Evolutionary conservation across 2,888 invertebrate species (phyloP).

Genomic region (Campoplex nolae): DNA sequence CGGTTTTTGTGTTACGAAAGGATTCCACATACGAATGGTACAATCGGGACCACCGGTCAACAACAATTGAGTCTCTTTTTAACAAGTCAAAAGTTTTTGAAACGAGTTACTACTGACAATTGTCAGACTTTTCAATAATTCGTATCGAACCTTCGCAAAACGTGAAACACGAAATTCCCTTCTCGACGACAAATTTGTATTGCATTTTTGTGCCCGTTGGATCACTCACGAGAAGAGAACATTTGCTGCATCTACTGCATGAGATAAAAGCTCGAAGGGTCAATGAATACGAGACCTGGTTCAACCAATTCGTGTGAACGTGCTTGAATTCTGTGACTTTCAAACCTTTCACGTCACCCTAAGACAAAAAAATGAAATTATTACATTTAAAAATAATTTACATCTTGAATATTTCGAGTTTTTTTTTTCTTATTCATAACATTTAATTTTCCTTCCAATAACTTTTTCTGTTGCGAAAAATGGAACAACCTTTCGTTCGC

Average conservation of each 20-base stretch:
- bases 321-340: slow-evolving; percentile 86
- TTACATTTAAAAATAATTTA: not conserved
- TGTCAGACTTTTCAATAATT: not conserved
- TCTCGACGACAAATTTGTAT: slow-evolving; percentile 87
- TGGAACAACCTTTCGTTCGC: too few species aligned
- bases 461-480: too few species aligned
- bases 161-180: slow-evolving; percentile 79
- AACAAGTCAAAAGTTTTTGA: not conserved
- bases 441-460: too few species aligned
- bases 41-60: slow-evolving; percentile 91
- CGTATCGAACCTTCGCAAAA: slow-evolving; percentile 77
- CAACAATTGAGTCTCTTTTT: slow-evolving; percentile 85
- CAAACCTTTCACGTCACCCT: slow-evolving; percentile 86
- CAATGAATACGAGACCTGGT: slow-evolving; percentile 89
- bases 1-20: slow-evolving; percentile 90
- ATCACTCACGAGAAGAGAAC: slow-evolving; percentile 88
- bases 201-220: slow-evolving; percentile 86
- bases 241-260: slow-evolving; percentile 87
- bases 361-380: not conserved
- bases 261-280: slow-evolving; percentile 89
- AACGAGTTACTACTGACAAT: slow-evolving; percentile 8
- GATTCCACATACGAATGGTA: slow-evolving; percentile 91
- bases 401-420: too few species aligned
- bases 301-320: slow-evolving; percentile 89
- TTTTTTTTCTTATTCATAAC: too few species aligned